phyloP scores from a whole-genome alignment of 2,888 invertebrate species.

The Drosophila histrio region DNA sequence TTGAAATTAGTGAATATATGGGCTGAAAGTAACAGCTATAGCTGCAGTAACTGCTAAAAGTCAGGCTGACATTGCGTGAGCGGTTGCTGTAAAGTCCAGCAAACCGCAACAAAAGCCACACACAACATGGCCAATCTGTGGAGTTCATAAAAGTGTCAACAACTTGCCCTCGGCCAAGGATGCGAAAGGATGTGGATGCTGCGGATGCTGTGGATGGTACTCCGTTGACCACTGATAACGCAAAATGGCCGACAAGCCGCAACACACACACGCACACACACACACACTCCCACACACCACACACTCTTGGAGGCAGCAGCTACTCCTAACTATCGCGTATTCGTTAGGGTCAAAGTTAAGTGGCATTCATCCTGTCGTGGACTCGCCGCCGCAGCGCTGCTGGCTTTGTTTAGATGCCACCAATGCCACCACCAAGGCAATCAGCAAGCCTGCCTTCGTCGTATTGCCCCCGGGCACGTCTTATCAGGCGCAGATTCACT shows the following conservation, averaged over 20 bases:
- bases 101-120: slow-evolving; percentile 71
- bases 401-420: slow-evolving; percentile 52
- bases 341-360: slow-evolving; percentile 74
- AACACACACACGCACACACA: slow-evolving; percentile 8
- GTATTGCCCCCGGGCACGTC: slow-evolving; percentile 5
- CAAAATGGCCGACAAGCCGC: slow-evolving; percentile 55
- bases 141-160: slow-evolving; percentile 83
- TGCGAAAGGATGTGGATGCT: slow-evolving; percentile 10
- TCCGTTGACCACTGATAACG: slow-evolving; percentile 70
- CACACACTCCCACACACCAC: neutral
- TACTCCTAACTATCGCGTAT: slow-evolving; percentile 56
- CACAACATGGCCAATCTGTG: slow-evolving; percentile 77
- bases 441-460: slow-evolving; percentile 41
- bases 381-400: slow-evolving; percentile 17
- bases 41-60: neutral
- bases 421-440: slow-evolving; percentile 58
- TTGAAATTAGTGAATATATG: slow-evolving; percentile 22
- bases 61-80: slow-evolving; percentile 10
- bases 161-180: slow-evolving; percentile 61
- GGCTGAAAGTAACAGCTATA: neutral
- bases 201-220: slow-evolving; percentile 39
- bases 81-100: slow-evolving; percentile 50
- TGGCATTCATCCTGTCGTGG: slow-evolving; percentile 56
- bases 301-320: neutral
- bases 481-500: slow-evolving; percentile 36